These are phyloP conservation scores for Avahi laniger DNA, from an alignment of 2,797 vertebrate genomes.

Conservation along the genomic window DNA sequence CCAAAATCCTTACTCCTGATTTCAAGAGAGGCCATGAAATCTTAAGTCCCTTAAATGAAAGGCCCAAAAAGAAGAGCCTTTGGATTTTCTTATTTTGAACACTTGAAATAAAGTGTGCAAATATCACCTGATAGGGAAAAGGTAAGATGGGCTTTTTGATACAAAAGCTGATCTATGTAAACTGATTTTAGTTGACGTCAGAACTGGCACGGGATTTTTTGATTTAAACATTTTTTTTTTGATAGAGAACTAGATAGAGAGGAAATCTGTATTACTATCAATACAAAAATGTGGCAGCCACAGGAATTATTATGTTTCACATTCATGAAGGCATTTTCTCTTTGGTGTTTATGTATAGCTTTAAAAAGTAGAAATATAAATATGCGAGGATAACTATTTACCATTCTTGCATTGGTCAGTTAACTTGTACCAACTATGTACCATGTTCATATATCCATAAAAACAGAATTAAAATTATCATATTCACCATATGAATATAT, in stretches of 20 bases:
- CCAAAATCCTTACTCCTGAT: not conserved
- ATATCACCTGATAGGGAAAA: not conserved
- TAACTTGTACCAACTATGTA: not conserved
- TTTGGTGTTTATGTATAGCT: not conserved
- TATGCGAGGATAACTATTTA: not conserved
- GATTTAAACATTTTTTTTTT: not conserved
- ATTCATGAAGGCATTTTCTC: slow-evolving; percentile 6
- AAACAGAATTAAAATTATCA: slow-evolving; percentile 50
- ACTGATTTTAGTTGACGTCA: not conserved
- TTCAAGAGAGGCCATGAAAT: not conserved
- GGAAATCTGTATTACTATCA: not conserved
- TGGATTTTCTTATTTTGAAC: not conserved
- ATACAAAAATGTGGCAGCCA: not conserved
- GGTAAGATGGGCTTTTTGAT: not conserved
- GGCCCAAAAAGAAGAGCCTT: not conserved
- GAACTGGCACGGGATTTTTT: slow-evolving; percentile 6
- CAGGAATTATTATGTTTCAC: not conserved
- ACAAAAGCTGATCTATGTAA: not conserved
- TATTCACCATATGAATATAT: not conserved
- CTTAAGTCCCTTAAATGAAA: not conserved
- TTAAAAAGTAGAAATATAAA: slow-evolving; percentile 37
- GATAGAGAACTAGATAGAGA: not conserved
- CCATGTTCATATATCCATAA: not conserved
- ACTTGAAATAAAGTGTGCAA: not conserved
- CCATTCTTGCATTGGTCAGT: not conserved